These are phyloP conservation scores for Gisinianus flammeolus DNA, from an alignment of 2,888 invertebrate species.

Conservation along the genomic window DNA sequence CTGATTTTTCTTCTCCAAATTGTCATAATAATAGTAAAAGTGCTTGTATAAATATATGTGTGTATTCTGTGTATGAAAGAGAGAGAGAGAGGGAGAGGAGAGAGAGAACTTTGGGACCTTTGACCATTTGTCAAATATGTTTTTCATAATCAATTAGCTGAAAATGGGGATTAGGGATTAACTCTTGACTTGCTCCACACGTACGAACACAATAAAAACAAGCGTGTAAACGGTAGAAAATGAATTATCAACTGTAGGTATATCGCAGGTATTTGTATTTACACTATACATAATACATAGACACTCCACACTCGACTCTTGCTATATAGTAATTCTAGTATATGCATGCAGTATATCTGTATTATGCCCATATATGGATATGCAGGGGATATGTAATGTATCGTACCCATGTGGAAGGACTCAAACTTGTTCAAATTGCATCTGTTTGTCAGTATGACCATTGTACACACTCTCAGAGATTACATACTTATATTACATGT, in stretches of 20 bases:
- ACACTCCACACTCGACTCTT: not conserved
- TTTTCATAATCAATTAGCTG: slow-evolving; percentile 4
- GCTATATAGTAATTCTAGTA: no score
- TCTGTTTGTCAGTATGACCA: not conserved
- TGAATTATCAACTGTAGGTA: not conserved
- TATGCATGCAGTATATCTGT: no score
- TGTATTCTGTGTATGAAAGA: not conserved
- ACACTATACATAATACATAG: not conserved
- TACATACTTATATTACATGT: not conserved
- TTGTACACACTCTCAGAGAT: slow-evolving; percentile 2
- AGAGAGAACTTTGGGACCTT: not conserved
- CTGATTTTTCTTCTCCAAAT: not conserved
- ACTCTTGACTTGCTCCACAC: slow-evolving; percentile 21
- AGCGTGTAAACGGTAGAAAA: not conserved
- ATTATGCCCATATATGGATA: no score
- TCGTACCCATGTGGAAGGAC: not conserved
- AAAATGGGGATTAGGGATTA: slow-evolving; percentile 18
- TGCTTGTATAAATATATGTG: not conserved
- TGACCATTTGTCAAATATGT: not conserved
- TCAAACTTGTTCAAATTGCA: not conserved
- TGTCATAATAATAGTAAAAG: not conserved
- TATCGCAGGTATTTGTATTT: no score
- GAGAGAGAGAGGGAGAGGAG: slow-evolving; percentile 5
- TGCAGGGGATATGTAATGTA: not conserved
- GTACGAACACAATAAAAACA: not conserved